Percentiles rank a stretch among this genome's conserved stretches.
phyloP scores from a whole-genome alignment of 1,140 invertebrate species.

The Drosophila carrolli region DNA sequence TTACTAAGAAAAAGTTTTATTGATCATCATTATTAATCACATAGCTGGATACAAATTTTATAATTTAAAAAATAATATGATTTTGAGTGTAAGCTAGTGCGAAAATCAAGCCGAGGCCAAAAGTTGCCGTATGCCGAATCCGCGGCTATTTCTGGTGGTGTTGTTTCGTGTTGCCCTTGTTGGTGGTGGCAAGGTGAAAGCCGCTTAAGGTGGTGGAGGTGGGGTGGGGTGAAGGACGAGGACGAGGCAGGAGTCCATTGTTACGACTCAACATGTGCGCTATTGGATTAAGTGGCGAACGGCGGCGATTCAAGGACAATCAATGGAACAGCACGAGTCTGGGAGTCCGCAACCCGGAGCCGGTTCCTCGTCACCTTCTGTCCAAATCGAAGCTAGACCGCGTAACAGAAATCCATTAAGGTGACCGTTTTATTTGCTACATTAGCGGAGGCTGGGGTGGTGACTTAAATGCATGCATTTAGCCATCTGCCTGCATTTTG shows the following conservation, averaged over 20 bases:
- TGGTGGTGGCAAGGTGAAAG: conserved; percentile 77
- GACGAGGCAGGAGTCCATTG: conserved; percentile 37
- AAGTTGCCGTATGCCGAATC: conserved; percentile 9
- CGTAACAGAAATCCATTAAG: conserved; percentile 82
- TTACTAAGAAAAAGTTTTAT: too few species aligned
- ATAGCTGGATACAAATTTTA: neutral
- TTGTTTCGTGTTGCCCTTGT: conserved; percentile 33
- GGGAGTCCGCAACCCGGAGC: conserved; percentile 6
- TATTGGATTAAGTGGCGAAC: conserved; percentile 83
- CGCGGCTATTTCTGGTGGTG: conserved; percentile 17
- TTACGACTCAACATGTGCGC: conserved; percentile 77
- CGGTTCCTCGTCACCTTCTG: conserved; percentile 61
- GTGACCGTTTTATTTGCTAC: conserved; percentile 79
- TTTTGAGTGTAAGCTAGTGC: conserved; percentile 37
- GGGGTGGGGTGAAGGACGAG: conserved; percentile 6
- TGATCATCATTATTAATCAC: too few species aligned
- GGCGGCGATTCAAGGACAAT: conserved; percentile 75
- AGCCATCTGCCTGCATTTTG: conserved; percentile 74
- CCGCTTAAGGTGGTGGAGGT: conserved; percentile 69
- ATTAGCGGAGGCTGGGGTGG: conserved; percentile 61
- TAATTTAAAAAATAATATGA: neutral
- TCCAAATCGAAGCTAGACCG: conserved; percentile 79
- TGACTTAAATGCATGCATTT: conserved; percentile 79
- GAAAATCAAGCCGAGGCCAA: conserved; percentile 55
- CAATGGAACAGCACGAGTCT: conserved; percentile 70